Base-by-base conservation (phyloP, 2,797 vertebrate genomes). In the Otolemur crassicaudatus region DNA sequence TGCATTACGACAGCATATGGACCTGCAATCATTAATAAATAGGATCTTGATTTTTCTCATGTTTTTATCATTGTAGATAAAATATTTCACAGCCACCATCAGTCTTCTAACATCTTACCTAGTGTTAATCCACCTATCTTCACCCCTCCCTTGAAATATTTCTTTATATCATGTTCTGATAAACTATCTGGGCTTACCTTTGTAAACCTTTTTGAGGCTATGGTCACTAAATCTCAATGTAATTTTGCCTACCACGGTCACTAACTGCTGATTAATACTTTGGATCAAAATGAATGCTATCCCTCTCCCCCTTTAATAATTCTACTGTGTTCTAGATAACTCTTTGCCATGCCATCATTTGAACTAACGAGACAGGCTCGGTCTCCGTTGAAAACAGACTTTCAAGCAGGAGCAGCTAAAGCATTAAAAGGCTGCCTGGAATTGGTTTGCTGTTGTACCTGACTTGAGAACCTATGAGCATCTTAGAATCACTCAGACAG, bases 401-500 rank as follows among this genome's bases (percentile, higher is more conserved):
- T 63, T 63, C 34, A 19, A 60, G 27, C 53, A 61, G 46, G 67
- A 70, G 75, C 75, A 65, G n/a, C 65, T 14, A 27, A 76, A 85
- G 34, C 69, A 37, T 60, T 14, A 87, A 46, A 61, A 1, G 16
- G 40, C 11, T 34, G 70, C 43, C 58, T 76, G 75, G 61, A 70
- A 43, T 3, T 31, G 85, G 63, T 86, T 60, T 90, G 53, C 76
- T 83, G 17, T 60, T 89, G 27, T 56, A 69, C 56, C 13, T 25
- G 34, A 91, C 58, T 19, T 10, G 92, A 23, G 49, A 83, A 77
- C 34, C 82, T 67, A 27, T 14, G 23, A 49, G 61, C 61, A 83
- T 94, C 87, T 95, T 69, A 60, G 75, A 92, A n/a, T 87, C 69
- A 37, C 67, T 27, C 49, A 56, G 37, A 76, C 69, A 29, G 60